These are phyloP conservation scores for Passer domesticus DNA, from an alignment of 2,113 vertebrate genomes.

Conservation along the genomic window DNA sequence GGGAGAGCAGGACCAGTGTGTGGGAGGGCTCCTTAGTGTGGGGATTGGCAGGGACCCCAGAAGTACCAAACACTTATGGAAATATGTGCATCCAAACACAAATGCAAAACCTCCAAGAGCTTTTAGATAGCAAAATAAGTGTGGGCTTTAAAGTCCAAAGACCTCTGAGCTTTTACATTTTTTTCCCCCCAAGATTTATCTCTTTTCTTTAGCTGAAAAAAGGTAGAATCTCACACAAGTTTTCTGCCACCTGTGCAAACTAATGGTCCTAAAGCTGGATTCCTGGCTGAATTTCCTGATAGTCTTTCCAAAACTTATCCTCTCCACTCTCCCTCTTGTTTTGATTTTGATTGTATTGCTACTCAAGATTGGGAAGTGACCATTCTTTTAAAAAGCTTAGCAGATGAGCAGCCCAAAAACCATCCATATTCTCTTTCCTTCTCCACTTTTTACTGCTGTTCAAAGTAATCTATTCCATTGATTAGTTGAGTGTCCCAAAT, in stretches of 20 bases:
- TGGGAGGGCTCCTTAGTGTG: not conserved
- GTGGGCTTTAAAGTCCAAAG: not conserved
- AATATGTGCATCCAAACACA: not conserved
- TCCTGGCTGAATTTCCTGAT: not conserved
- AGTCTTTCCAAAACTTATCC: not conserved
- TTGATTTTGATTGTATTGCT: not conserved
- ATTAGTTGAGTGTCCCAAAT: not conserved
- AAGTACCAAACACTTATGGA: not conserved
- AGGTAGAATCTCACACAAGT: not conserved
- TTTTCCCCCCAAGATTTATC: not conserved
- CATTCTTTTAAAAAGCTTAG: not conserved
- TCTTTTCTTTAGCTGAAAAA: not conserved
- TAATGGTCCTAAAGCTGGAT: not conserved
- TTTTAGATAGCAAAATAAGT: not conserved
- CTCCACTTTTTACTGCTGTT: not conserved
- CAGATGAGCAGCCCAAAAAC: not conserved
- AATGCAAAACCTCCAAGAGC: not conserved
- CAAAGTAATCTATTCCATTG: not conserved
- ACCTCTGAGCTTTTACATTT: not conserved
- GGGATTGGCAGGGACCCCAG: not conserved
- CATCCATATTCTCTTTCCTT: not conserved
- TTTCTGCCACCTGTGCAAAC: not conserved
- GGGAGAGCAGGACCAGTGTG: fast-evolving
- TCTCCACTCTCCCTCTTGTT: not conserved
- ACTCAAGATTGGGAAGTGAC: not conserved